Evolutionary conservation across 2,888 invertebrate genomes (phyloP).

Genomic region (Leucania comma): DNA sequence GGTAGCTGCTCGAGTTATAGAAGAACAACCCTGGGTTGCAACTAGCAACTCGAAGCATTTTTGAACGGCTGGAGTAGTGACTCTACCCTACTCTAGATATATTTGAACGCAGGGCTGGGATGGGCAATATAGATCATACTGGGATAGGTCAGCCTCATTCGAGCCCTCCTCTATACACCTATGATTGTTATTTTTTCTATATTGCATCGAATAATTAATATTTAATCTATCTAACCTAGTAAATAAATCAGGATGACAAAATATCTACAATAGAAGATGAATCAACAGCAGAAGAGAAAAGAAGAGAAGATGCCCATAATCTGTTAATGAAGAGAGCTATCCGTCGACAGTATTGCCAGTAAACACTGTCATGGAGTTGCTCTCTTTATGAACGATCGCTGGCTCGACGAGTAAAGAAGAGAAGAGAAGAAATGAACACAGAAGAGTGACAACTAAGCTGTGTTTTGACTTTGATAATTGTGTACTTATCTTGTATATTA

Average conservation of each 20-base stretch:
- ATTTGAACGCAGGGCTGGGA: no score
- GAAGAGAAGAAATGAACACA: slow-evolving; percentile 15
- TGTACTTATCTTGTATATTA: not conserved
- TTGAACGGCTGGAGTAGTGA: no score
- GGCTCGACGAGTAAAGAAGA: slow-evolving; percentile 77
- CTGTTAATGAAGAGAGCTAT: slow-evolving; percentile 99
- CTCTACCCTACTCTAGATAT: no score
- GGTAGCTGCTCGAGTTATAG: no score
- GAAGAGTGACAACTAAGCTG: not conserved
- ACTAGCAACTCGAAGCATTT: no score
- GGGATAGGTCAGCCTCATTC: no score
- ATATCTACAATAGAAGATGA: slow-evolving; percentile 3
- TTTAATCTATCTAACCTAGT: no score
- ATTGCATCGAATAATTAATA: no score
- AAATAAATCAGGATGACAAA: not conserved
- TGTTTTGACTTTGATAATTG: not conserved
- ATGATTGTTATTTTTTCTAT: no score
- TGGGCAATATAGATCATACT: no score
- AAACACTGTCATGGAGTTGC: slow-evolving; percentile 99
- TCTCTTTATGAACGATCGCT: slow-evolving; percentile 99
- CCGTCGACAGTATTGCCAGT: slow-evolving; percentile 99
- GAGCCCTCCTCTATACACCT: no score
- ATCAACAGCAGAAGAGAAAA: slow-evolving; percentile 9
- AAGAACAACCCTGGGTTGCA: no score
- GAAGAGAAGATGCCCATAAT: slow-evolving; percentile 81